Evolutionary conservation across 2,888 invertebrate genomes (phyloP).

Genomic region (Napeogenes inachia): DNA sequence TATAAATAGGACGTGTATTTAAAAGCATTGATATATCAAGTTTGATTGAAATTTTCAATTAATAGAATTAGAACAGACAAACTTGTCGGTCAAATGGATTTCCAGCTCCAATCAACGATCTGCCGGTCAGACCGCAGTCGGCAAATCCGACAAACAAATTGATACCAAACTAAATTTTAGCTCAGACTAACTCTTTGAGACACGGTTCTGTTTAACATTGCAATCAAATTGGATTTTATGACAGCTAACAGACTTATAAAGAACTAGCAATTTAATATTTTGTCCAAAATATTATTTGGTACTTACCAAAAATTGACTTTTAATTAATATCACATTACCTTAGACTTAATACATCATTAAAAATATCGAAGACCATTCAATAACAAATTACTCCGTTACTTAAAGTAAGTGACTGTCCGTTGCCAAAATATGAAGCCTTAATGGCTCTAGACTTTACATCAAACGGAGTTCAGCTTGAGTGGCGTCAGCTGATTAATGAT

Average conservation of each 20-base stretch:
- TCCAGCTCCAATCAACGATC: constrained; percentile 54
- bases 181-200: constrained; percentile 31
- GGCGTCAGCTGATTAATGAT: no score
- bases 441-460: constrained; percentile 33
- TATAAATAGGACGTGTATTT: no score
- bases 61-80: constrained; percentile 3
- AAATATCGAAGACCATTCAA: constrained; percentile 13
- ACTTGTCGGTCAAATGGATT: constrained; percentile 13
- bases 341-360: no score
- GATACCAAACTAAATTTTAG: constrained; percentile 41
- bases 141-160: constrained; percentile 53
- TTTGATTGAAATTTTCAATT: constrained; percentile 1
- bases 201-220: constrained; percentile 28
- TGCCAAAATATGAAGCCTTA: constrained; percentile 48
- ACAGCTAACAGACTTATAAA: no score
- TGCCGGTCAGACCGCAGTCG: constrained; percentile 43
- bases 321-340: no score
- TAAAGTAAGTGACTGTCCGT: constrained; percentile 33
- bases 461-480: no score
- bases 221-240: constrained; percentile 29
- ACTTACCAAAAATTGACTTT: no score
- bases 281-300: no score
- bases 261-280: no score
- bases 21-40: neutral
- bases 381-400: constrained; percentile 23